phyloP scores from a whole-genome alignment of 2,113 vertebrate species.

The Amia ocellicauda region DNA sequence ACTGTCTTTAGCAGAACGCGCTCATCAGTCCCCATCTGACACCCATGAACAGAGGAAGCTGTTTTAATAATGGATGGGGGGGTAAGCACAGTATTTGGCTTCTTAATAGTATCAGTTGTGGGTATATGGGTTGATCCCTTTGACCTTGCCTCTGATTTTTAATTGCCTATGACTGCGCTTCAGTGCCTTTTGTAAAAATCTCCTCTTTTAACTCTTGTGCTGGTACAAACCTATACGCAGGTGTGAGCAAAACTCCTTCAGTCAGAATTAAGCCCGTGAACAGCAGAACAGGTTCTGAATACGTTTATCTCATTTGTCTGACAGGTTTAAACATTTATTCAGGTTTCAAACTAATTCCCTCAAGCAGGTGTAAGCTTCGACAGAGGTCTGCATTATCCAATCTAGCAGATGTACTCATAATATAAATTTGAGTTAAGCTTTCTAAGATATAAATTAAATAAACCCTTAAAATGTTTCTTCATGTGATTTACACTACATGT shows the following conservation, averaged over 20 bases:
- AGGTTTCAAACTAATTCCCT: conserved; percentile 67
- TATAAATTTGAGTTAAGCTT: conserved; percentile 60
- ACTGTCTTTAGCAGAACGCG: conserved; percentile 89
- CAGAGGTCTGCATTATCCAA: conserved; percentile 63
- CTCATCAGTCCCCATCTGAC: conserved; percentile 88
- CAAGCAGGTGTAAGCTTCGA: conserved; percentile 73
- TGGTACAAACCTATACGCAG: conserved; percentile 36
- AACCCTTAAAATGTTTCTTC: conserved; percentile 52
- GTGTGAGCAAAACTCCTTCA: conserved; percentile 48
- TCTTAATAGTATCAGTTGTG: conserved; percentile 74
- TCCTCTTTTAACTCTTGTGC: conserved; percentile 11
- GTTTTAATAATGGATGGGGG: conserved; percentile 81
- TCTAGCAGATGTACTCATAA: conserved; percentile 58
- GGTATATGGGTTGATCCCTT: conserved; percentile 70
- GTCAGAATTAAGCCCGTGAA: conserved; percentile 59
- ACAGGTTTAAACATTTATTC: conserved; percentile 71
- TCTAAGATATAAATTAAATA: conserved; percentile 70
- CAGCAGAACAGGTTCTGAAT: conserved; percentile 52
- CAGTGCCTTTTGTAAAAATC: conserved; percentile 7
- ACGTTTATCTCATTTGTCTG: conserved; percentile 68
- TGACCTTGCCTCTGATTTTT: conserved; percentile 78
- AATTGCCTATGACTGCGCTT: conserved; percentile 73
- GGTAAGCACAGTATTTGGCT: conserved; percentile 69
- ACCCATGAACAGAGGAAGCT: conserved; percentile 75
- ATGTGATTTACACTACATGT: conserved; percentile 49